These are phyloP conservation scores for Odontamblyopus lacepedii DNA, from an alignment of 2,797 vertebrate genomes.

Conservation along the genomic window DNA sequence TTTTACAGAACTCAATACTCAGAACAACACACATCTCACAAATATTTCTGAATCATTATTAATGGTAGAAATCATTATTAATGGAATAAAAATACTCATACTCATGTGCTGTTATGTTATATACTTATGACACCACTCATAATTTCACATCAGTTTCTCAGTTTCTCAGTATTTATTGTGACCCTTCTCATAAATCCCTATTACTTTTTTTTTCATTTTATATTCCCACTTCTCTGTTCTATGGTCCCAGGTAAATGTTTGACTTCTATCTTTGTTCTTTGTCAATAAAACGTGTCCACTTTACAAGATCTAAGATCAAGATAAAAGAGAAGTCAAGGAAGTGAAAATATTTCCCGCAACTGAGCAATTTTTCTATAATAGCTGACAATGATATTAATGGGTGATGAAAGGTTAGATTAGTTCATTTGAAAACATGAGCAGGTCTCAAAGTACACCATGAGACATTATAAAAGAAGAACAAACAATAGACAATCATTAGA, in stretches of 20 bases:
- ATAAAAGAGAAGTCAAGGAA: neutral
- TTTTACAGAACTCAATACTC: too few species aligned
- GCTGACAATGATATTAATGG: neutral
- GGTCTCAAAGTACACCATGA: too few species aligned
- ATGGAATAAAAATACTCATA: too few species aligned
- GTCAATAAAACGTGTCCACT: neutral
- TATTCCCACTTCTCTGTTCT: neutral
- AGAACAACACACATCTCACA: too few species aligned
- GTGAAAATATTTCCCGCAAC: neutral
- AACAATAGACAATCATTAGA: too few species aligned
- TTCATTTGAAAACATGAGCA: too few species aligned
- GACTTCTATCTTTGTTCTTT: neutral
- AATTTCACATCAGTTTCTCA: neutral
- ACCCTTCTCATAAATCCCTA: neutral
- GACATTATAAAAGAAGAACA: too few species aligned
- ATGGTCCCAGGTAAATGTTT: slow-evolving; percentile 11
- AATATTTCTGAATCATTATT: too few species aligned
- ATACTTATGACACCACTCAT: too few species aligned
- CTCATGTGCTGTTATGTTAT: too few species aligned
- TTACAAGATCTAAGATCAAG: neutral
- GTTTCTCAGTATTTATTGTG: slow-evolving; percentile 8
- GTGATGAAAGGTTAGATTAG: neutral
- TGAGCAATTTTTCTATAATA: neutral
- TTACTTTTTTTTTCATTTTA: neutral
- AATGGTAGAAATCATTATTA: too few species aligned